Conservation (phyloP, 1,140 invertebrate species). For the Varroa destructor region DNA sequence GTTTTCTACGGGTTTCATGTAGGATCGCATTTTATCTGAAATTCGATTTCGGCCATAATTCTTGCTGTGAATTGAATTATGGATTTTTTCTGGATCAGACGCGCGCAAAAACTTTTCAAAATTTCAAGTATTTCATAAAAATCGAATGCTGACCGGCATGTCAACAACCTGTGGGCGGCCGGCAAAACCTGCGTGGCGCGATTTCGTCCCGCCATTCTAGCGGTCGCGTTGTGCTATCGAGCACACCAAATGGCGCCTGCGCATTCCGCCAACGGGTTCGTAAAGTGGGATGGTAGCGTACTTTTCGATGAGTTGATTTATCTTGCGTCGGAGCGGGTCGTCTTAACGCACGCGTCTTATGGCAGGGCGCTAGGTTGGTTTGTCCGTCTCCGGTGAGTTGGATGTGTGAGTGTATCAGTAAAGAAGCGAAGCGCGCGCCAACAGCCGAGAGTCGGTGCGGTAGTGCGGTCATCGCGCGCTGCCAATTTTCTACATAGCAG, state of each 20-base stretch:
- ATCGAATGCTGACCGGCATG: not conserved
- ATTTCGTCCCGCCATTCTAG: constrained; percentile 2
- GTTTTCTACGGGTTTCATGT: not conserved
- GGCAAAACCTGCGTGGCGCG: constrained; percentile 1
- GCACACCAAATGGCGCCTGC: constrained; percentile 27
- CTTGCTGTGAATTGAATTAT: not conserved
- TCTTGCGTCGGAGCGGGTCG: not conserved
- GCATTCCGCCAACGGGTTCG: not conserved
- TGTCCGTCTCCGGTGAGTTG: too few species aligned
- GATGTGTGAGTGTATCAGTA: too few species aligned
- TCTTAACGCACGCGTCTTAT: not conserved
- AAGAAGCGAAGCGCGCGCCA: too few species aligned
- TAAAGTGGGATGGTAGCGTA: not conserved
- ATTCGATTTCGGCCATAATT: not conserved
- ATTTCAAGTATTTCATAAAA: not conserved
- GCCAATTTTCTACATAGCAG: too few species aligned
- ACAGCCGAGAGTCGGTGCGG: too few species aligned
- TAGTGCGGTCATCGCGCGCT: too few species aligned
- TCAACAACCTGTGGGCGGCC: constrained; percentile 27
- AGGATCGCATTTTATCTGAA: not conserved
- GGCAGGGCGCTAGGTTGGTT: too few species aligned
- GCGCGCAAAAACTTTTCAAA: not conserved
- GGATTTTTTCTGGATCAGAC: not conserved
- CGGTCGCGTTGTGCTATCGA: constrained; percentile 12
- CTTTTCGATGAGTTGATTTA: constrained; percentile 6